Conservation (phyloP, 1,140 invertebrate genomes). For the Penaeus japonicus region DNA sequence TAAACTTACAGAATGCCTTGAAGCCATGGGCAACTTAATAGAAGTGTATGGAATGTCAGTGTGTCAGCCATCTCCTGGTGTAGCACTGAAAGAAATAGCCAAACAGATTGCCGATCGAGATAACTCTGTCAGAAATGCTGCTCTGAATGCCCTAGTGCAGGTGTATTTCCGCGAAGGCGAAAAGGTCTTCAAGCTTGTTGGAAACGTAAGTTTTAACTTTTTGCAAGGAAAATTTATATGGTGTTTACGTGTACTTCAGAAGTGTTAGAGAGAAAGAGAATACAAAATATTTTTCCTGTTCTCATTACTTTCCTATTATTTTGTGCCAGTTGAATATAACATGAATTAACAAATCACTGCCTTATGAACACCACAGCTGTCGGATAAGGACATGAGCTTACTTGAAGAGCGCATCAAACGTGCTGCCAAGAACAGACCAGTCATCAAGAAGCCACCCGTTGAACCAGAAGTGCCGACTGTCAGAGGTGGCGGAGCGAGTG, state of each 20-base stretch:
- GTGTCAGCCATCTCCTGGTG: conserved; percentile 78
- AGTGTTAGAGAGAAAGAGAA: too few relatives aligned
- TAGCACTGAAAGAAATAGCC: conserved; percentile 90
- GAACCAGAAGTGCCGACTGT: conserved; percentile 41
- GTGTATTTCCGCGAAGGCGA: conserved; percentile 92
- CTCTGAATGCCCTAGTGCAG: conserved; percentile 91
- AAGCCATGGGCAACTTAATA: conserved; percentile 87
- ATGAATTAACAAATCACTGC: not conserved
- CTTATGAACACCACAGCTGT: conserved; percentile 71
- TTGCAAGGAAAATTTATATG: conserved; percentile 19
- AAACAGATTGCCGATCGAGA: conserved; percentile 95
- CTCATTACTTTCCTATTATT: conserved; percentile 24
- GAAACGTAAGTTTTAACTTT: conserved; percentile 72
- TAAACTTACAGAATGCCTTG: conserved; percentile 81
- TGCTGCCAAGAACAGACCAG: conserved; percentile 74
- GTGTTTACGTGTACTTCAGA: not conserved
- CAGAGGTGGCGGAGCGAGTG: not conserved
- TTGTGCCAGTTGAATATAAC: not conserved
- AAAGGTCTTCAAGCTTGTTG: conserved; percentile 88
- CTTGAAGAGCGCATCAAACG: conserved; percentile 95
- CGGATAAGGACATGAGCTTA: conserved; percentile 92
- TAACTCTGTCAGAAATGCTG: conserved; percentile 93
- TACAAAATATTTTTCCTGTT: conserved; percentile 41
- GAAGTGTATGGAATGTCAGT: conserved; percentile 86
- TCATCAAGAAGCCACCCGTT: conserved; percentile 47